A percentile compares a stretch with the other conserved stretches of the same genome.
Evolutionary conservation across 2,113 vertebrate species (phyloP).

Genomic region (Oxyruncus cristatus): DNA sequence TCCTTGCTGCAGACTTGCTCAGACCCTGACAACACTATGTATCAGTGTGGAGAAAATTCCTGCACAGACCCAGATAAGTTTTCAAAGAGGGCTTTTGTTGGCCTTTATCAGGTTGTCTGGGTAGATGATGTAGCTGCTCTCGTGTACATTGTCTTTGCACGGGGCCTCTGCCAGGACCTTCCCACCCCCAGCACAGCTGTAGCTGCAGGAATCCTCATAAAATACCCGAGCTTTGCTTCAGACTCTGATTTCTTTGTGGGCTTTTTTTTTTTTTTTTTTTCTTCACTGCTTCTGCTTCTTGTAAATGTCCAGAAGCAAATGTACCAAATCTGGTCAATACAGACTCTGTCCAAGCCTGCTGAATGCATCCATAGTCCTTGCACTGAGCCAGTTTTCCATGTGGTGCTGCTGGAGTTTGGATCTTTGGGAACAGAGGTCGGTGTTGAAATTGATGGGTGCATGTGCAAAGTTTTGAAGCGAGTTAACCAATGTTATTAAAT

Average conservation of each 20-base stretch:
- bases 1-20: background rate
- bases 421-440: background rate
- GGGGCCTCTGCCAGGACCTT: background rate
- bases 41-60: background rate
- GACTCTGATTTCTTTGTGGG: background rate
- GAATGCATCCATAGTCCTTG: background rate
- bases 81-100: background rate
- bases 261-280: background rate
- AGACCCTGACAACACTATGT: rapidly evolving
- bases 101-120: background rate
- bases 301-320: background rate
- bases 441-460: background rate
- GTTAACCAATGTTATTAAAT: background rate
- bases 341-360: background rate
- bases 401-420: background rate
- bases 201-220: background rate
- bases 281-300: background rate
- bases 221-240: background rate
- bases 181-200: background rate
- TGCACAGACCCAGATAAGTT: background rate
- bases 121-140: background rate
- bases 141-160: background rate
- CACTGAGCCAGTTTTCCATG: background rate
- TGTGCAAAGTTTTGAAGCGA: background rate
- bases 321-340: background rate